Conservation (phyloP, 2,888 invertebrate genomes). For the Trilocha varians region DNA sequence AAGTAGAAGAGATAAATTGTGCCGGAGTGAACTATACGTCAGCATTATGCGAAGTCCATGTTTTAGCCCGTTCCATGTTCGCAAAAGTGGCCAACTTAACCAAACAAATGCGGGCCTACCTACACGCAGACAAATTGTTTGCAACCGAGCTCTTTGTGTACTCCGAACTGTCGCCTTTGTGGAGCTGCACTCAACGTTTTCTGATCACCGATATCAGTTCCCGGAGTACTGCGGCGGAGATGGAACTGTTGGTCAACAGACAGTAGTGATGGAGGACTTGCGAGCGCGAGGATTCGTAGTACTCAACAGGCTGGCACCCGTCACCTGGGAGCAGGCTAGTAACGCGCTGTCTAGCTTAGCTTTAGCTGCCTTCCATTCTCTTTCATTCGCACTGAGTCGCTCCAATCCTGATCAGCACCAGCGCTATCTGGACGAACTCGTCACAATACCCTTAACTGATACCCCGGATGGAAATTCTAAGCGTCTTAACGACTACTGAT, state of each 20-base stretch:
- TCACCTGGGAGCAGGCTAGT: slow-evolving; percentile 29
- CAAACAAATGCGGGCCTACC: slow-evolving; percentile 11
- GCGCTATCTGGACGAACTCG: slow-evolving; percentile 7
- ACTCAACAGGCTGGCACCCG: slow-evolving; percentile 24
- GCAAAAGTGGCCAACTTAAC: slow-evolving; percentile 17
- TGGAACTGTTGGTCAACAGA: slow-evolving; percentile 21
- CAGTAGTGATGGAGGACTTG: slow-evolving; percentile 32
- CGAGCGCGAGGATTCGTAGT: slow-evolving; percentile 20
- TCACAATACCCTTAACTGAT: slow-evolving; percentile 12
- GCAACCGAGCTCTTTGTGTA: slow-evolving; percentile 17
- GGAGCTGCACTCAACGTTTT: slow-evolving; percentile 14
- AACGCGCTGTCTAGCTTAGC: slow-evolving; percentile 19
- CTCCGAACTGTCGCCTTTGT: slow-evolving; percentile 12
- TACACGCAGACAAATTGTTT: slow-evolving; percentile 6
- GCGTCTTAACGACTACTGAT: slow-evolving; percentile 16
- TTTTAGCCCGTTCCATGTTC: slow-evolving; percentile 11
- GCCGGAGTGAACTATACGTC: slow-evolving; percentile 5
- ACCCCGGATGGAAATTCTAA: slow-evolving; percentile 22
- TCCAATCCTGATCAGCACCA: slow-evolving; percentile 7
- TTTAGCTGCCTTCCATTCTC: slow-evolving; percentile 36
- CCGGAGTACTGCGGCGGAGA: slow-evolving; percentile 24
- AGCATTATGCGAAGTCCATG: not conserved
- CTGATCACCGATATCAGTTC: slow-evolving; percentile 20
- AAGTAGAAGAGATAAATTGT: not conserved
- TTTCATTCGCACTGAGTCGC: slow-evolving; percentile 30